Evolutionary conservation across 2,113 vertebrate genomes (phyloP), one percentile per base, ranked within the genome.

Genomic region (Catharus bicknelli): DNA sequence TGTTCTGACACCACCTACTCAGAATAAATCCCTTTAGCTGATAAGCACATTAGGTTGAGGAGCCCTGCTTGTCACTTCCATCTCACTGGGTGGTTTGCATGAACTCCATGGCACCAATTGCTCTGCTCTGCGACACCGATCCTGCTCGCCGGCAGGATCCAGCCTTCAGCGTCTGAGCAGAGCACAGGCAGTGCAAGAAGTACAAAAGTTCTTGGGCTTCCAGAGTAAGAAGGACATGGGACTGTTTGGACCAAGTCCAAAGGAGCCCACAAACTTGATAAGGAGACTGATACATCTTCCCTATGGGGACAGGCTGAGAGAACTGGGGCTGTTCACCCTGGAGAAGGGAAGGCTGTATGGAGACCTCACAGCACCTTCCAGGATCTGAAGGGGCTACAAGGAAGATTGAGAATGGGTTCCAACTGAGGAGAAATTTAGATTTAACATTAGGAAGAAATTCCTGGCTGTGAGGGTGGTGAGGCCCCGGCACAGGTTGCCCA

Each of bases 1-100:
- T 91, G 90, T 47, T 50, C 26, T 12, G 55, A 82, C 92, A 85
- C 90, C 96, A 95, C 92, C 79, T 95, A 96, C 90, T 91, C 89
- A 13, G 70, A 68, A 68, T 36, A 94, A 95, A 95, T 96, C 95
- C 93, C 94, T 83, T 93, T 80, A 79, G 64, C 83, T 50, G 97
- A 97, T 97, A 94, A 96, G 93, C 74, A 93, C 75, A 76, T 95
- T 94, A 94, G 26, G 76, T 27, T 64, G 95, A 79, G 77, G 93
- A 92, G 51, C 90, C 67, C 69, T 32, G 67, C 58, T 68, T 94
- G 95, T 95, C 96, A 61, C 83, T 85, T 88, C 80, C 67, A 84
- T 93, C 90, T 67, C 47, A 21, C 53, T 70, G 90, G 95, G 87
- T 76, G 90, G 95, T 87, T 91, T 54, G 19, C 12, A 47, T 3